Evolutionary conservation across 2,797 vertebrate species (phyloP).

Genomic region (Benthosema pterotum): DNA sequence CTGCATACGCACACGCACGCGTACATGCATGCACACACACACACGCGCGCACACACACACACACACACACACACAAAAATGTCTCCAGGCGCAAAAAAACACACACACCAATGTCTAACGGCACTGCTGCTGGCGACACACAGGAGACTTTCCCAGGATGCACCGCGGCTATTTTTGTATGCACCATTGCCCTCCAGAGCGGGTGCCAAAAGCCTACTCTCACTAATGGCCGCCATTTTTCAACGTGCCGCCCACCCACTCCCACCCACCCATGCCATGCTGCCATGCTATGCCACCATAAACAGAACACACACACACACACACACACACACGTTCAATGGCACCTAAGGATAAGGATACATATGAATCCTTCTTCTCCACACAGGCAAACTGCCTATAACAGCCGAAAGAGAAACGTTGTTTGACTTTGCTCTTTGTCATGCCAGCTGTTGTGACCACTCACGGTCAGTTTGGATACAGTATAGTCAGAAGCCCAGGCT

Average conservation of each 20-base stretch:
- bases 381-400: too few species aligned
- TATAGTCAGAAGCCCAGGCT: too few species aligned
- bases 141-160: constrained; percentile 57
- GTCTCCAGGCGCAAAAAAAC: too few species aligned
- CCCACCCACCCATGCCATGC: constrained; percentile 36
- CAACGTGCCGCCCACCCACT: constrained; percentile 59
- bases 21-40: not conserved
- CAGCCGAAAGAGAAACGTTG: too few species aligned
- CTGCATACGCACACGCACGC: not conserved
- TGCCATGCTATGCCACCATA: constrained; percentile 25
- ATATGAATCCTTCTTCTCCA: too few species aligned
- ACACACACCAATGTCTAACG: constrained; percentile 25
- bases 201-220: constrained; percentile 64
- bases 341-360: too few species aligned
- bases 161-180: constrained; percentile 60
- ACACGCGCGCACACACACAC: constrained; percentile 17
- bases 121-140: constrained; percentile 41
- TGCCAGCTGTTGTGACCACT: too few species aligned
- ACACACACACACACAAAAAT: constrained; percentile 11
- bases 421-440: too few species aligned
- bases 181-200: constrained; percentile 70
- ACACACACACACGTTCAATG: not conserved
- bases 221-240: constrained; percentile 74
- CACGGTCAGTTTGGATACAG: too few species aligned
- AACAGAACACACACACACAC: constrained; percentile 26